Evolutionary conservation across 2,113 vertebrate genomes (phyloP).

Genomic region (Meleagris gallopavo): DNA sequence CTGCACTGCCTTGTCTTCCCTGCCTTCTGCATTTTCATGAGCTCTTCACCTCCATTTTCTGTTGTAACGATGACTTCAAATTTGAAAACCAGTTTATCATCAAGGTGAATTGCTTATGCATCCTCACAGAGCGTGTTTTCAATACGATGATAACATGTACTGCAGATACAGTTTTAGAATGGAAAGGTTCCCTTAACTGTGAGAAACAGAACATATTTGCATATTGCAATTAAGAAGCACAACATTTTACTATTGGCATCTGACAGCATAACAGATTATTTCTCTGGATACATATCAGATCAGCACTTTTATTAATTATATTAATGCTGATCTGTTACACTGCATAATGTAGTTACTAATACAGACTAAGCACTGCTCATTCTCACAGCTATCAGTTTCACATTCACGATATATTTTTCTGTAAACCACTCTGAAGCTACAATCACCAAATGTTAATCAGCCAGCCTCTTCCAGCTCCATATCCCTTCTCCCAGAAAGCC

Average conservation of each 20-base stretch:
- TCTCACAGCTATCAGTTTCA: not conserved
- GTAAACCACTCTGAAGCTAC: not conserved
- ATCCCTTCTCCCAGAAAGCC: not conserved
- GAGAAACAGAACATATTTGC: not conserved
- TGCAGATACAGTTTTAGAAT: not conserved
- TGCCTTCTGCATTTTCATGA: not conserved
- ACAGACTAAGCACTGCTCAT: not conserved
- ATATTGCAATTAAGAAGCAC: not conserved
- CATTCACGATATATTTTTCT: not conserved
- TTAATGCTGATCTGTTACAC: not conserved
- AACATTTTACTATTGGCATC: not conserved
- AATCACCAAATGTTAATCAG: not conserved
- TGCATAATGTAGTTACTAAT: not conserved
- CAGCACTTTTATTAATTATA: no score
- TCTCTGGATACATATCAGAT: not conserved
- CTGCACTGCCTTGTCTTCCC: not conserved
- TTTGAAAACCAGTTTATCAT: not conserved
- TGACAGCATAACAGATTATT: constrained; percentile 3
- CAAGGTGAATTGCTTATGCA: not conserved
- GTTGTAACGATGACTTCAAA: not conserved
- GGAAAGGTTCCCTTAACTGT: not conserved
- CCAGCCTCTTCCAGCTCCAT: not conserved
- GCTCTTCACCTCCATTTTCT: not conserved
- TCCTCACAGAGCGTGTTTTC: not conserved
- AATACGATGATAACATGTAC: not conserved